Conservation (phyloP, 1,140 invertebrate genomes). For the Spodoptera litura region DNA sequence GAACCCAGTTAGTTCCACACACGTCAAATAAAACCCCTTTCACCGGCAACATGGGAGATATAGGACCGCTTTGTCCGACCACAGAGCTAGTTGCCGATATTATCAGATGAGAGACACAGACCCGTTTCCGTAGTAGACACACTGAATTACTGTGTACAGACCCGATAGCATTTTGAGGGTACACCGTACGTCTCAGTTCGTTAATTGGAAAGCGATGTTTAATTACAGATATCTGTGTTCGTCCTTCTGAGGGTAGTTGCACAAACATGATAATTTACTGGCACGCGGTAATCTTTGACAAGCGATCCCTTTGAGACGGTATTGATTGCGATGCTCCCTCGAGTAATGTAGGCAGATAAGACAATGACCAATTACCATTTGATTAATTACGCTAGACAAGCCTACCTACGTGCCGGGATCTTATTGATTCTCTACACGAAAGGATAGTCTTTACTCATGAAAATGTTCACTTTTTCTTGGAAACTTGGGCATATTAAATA, state of each 20-base stretch:
- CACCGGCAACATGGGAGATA: conserved; percentile 40
- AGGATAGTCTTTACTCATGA: conserved; percentile 15
- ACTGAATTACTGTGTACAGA: conserved; percentile 35
- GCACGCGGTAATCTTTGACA: conserved; percentile 53
- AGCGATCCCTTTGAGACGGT: conserved; percentile 53
- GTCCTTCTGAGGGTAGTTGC: conserved; percentile 38
- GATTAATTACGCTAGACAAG: conserved; percentile 42
- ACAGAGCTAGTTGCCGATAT: conserved; percentile 31
- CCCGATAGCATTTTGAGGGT: conserved; percentile 31
- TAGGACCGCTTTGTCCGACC: conserved; percentile 41
- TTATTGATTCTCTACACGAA: conserved; percentile 38
- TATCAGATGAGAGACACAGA: conserved; percentile 42
- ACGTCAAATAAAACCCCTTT: conserved; percentile 43
- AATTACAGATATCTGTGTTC: conserved; percentile 49
- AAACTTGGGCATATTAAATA: neutral
- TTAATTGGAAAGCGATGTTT: conserved; percentile 46
- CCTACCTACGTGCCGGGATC: conserved; percentile 37
- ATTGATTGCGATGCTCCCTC: conserved; percentile 54
- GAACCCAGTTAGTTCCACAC: neutral
- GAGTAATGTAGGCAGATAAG: conserved; percentile 41
- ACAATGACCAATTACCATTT: conserved; percentile 51
- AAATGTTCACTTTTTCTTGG: conserved; percentile 24
- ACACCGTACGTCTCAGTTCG: conserved; percentile 28
- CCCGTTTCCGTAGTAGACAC: conserved; percentile 31
- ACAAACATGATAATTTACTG: conserved; percentile 54